A percentile compares a stretch with the other conserved stretches of the same genome.
Evolutionary conservation across 2,888 invertebrate genomes (phyloP).

Genomic region (Xylocampa areola): DNA sequence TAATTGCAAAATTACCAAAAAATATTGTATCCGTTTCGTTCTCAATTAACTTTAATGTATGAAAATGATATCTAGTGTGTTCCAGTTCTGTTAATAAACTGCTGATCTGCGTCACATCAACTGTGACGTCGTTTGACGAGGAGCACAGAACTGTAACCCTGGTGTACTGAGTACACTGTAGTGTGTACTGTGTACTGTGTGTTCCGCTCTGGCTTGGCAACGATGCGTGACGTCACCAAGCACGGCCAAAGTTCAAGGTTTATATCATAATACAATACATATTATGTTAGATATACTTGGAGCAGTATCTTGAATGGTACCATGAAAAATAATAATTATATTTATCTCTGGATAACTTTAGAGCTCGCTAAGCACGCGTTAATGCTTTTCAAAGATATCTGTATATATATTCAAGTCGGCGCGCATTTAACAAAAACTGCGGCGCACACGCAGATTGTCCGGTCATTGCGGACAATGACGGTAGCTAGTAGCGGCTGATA

Average conservation of each 20-base stretch:
- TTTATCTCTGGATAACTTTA: too few species aligned
- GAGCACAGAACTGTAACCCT: background rate
- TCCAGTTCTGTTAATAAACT: background rate
- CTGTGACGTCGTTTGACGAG: background rate
- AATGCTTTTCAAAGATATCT: too few species aligned
- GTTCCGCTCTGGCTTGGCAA: background rate
- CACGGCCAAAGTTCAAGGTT: constrained; percentile 48
- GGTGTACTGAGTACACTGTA: too few species aligned
- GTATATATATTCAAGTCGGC: background rate
- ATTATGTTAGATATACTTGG: too few species aligned
- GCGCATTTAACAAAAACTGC: constrained; percentile 19
- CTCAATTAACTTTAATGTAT: background rate
- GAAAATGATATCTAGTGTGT: background rate
- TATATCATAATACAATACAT: too few species aligned
- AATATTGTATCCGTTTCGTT: background rate
- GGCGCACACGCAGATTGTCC: constrained; percentile 14
- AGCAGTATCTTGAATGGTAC: too few species aligned
- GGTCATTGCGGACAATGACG: constrained; percentile 1
- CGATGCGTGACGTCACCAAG: constrained; percentile 18
- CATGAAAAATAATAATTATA: too few species aligned
- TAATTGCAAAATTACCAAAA: background rate
- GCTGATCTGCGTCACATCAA: background rate
- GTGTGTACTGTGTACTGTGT: too few species aligned
- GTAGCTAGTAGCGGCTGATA: background rate
- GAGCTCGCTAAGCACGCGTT: too few species aligned